Conservation (phyloP, 2,113 vertebrate genomes). For the Cyanistes caeruleus region DNA sequence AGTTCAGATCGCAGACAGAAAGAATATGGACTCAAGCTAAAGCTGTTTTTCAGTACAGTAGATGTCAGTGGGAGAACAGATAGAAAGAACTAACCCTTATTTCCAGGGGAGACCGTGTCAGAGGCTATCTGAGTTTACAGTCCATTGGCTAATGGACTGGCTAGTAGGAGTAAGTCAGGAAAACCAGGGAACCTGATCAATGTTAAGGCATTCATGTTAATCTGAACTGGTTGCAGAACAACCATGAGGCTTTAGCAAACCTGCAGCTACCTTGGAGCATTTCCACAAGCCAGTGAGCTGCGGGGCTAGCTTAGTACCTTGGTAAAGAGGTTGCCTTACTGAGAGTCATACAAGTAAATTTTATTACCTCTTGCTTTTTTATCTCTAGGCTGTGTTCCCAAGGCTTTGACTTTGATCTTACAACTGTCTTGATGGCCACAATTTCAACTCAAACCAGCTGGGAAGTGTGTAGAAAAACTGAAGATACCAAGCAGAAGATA, state of each 20-base stretch:
- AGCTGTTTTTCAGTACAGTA: not conserved
- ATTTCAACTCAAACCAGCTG: not conserved
- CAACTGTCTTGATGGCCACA: not conserved
- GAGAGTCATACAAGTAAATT: not conserved
- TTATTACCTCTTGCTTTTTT: not conserved
- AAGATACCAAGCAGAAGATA: not conserved
- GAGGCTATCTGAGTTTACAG: accelerated
- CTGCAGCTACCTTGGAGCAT: not conserved
- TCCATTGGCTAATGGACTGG: not conserved
- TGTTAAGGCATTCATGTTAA: not conserved
- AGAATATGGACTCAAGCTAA: not conserved
- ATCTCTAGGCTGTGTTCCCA: not conserved
- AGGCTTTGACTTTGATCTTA: not conserved
- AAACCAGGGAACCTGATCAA: not conserved
- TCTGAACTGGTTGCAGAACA: not conserved
- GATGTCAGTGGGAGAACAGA: not conserved
- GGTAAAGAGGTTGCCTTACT: not conserved
- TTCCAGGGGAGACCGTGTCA: not conserved
- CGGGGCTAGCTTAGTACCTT: not conserved
- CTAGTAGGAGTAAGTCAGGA: not conserved
- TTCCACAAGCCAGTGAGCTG: not conserved
- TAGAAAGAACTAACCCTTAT: not conserved
- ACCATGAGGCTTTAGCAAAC: not conserved
- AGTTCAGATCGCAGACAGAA: not conserved
- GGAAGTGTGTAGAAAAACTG: not conserved